phyloP scores from a whole-genome alignment of 2,797 vertebrate genomes.

The Aythya fuligula region DNA sequence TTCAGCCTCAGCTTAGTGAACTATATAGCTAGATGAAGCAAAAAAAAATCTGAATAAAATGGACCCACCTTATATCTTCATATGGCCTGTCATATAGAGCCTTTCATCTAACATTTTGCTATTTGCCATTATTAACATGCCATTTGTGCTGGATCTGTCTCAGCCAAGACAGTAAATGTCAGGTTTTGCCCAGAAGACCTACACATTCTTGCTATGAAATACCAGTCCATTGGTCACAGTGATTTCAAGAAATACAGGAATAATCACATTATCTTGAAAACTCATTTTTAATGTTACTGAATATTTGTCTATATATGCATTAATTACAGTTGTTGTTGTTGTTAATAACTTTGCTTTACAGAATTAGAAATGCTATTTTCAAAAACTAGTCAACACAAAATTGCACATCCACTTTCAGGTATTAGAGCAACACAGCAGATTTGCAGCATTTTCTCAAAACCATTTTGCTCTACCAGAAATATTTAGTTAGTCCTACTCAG shows the following conservation, averaged over 20 bases:
- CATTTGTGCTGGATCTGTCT: not conserved
- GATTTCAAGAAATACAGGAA: not conserved
- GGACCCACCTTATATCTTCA: not conserved
- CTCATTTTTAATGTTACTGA: not conserved
- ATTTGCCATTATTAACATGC: not conserved
- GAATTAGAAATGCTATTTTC: not conserved
- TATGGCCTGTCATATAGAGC: not conserved
- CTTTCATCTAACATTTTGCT: not conserved
- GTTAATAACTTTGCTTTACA: not conserved
- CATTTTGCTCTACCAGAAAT: not conserved
- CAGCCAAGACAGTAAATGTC: not conserved
- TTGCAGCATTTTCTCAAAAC: not conserved
- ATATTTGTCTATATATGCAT: not conserved
- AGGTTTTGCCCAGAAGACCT: not conserved
- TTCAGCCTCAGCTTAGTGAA: not conserved
- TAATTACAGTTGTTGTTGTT: not conserved
- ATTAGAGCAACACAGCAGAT: not conserved
- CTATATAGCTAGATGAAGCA: not conserved
- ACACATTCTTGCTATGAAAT: not conserved
- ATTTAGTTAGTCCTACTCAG: not conserved
- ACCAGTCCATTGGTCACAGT: not conserved
- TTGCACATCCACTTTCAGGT: not conserved
- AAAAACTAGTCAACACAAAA: not conserved
- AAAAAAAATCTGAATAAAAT: not conserved
- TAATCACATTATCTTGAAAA: not conserved